These are phyloP conservation scores for Heliangelus exortis DNA, from an alignment of 2,797 vertebrate genomes.

Conservation along the genomic window DNA sequence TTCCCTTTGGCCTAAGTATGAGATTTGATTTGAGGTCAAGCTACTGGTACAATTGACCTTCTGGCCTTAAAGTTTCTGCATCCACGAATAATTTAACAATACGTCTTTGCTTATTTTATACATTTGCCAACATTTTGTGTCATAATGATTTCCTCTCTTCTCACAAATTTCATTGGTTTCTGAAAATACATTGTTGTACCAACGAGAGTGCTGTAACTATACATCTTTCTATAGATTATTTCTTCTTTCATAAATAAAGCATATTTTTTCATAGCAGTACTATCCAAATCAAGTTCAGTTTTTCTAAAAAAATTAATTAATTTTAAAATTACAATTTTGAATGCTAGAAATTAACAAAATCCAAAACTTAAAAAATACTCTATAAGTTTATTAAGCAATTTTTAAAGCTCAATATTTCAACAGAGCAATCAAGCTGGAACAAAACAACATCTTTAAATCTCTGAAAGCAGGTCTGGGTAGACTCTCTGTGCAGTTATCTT, in stretches of 20 bases:
- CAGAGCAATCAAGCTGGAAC: not conserved
- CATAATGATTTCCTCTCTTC: not conserved
- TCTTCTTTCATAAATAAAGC: not conserved
- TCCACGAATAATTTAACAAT: conserved; percentile 33
- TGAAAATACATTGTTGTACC: not conserved
- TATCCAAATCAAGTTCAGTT: not conserved
- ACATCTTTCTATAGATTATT: not conserved
- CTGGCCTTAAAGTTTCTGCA: not conserved
- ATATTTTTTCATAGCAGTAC: not conserved
- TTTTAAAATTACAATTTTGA: not conserved
- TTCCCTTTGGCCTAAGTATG: not conserved
- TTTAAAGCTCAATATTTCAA: not conserved
- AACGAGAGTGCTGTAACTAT: not conserved
- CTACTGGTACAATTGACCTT: not conserved
- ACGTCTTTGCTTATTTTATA: not conserved
- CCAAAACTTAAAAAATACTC: not conserved
- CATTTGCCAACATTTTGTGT: not conserved
- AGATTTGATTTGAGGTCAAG: not conserved
- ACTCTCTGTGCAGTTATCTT: not conserved
- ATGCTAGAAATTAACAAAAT: not conserved
- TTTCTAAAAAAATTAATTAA: not conserved
- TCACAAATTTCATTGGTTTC: not conserved
- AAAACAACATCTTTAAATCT: not conserved
- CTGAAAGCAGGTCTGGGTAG: not conserved
- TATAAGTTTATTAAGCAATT: not conserved